Percentiles rank a stretch among this genome's conserved stretches.
These are phyloP conservation scores for Druon quercuslanigerum DNA, from an alignment of 1,140 invertebrate species.

Conservation along the genomic window DNA sequence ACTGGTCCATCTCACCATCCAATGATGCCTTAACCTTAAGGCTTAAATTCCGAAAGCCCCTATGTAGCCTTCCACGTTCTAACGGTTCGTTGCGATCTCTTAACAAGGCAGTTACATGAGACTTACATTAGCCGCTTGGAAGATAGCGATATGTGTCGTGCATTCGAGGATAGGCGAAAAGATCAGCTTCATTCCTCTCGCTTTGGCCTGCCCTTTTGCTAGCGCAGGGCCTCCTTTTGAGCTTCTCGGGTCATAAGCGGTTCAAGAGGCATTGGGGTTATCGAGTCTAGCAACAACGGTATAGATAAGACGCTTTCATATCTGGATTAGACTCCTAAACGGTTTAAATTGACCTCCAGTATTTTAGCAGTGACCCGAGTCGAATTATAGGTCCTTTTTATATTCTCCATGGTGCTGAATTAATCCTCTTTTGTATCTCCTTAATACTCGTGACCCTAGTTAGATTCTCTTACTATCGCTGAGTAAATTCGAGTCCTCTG, in stretches of 20 bases:
- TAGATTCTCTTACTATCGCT: no score
- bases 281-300: neutral
- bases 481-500: no score
- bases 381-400: no score
- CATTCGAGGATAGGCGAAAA: conserved; percentile 32
- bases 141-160: conserved; percentile 55
- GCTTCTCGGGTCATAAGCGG: neutral
- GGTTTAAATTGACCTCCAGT: neutral
- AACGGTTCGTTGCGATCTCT: conserved; percentile 52
- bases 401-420: no score
- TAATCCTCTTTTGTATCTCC: no score
- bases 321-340: conserved; percentile 1
- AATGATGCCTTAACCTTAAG: conserved; percentile 38
- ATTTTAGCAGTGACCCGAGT: neutral
- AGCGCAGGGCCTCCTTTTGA: neutral
- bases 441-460: no score
- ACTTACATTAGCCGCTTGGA: conserved; percentile 51
- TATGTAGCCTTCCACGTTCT: conserved; percentile 41
- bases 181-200: conserved; percentile 3
- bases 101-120: conserved; percentile 51
- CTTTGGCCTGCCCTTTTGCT: conserved; percentile 5
- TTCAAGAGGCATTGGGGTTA: conserved; percentile 15
- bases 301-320: conserved; percentile 16
- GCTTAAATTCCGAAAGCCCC: conserved; percentile 52
- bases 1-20: neutral